Evolutionary conservation across 2,888 invertebrate genomes (phyloP).

Genomic region (Phymatocera aterrima): DNA sequence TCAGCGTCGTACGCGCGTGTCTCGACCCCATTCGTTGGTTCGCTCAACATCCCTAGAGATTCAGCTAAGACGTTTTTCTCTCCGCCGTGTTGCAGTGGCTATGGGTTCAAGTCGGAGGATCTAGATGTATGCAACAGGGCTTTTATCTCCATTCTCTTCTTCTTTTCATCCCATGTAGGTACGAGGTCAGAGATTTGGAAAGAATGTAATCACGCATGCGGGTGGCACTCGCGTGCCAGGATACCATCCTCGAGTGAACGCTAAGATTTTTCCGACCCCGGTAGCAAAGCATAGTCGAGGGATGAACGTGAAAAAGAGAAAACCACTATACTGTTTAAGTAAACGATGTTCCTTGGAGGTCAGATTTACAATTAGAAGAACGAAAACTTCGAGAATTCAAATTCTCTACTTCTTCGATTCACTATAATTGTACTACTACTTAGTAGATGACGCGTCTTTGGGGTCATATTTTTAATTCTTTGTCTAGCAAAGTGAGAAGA

Average conservation of each 20-base stretch:
- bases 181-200: background rate
- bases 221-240: background rate
- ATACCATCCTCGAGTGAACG: background rate
- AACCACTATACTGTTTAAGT: too few relatives aligned
- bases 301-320: background rate
- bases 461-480: too few relatives aligned
- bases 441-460: too few relatives aligned
- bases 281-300: too few relatives aligned
- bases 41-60: background rate
- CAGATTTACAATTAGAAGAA: too few relatives aligned
- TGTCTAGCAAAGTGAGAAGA: too few relatives aligned
- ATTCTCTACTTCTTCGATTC: too few relatives aligned
- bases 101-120: background rate
- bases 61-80: background rate
- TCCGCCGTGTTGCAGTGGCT: background rate
- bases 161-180: background rate
- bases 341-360: too few relatives aligned
- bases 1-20: background rate
- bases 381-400: too few relatives aligned
- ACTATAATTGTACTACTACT: too few relatives aligned
- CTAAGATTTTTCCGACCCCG: background rate
- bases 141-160: background rate
- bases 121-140: background rate
- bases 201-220: too few relatives aligned
- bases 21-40: slow-evolving; percentile 22